Evolutionary conservation across 2,797 vertebrate species (phyloP).

Genomic region (Anas capensis): DNA sequence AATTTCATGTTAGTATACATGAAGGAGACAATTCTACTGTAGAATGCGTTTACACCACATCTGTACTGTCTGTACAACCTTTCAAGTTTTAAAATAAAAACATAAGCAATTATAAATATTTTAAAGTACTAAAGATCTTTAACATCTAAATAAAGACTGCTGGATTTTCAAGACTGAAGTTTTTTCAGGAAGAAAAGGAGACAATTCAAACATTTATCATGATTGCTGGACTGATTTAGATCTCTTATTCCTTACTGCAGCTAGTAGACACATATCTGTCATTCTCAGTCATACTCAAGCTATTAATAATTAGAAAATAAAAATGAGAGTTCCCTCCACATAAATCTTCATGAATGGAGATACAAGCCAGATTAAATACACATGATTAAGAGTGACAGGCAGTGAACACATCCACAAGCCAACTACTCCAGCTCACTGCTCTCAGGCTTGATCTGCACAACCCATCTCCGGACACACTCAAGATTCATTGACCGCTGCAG

Average conservation of each 20-base stretch:
- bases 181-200: neutral
- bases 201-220: neutral
- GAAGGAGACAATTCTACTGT: neutral
- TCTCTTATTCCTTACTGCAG: neutral
- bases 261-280: neutral
- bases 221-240: neutral
- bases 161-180: constrained; percentile 5
- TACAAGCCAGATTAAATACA: neutral
- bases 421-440: neutral
- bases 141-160: neutral
- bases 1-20: neutral
- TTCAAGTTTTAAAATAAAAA: neutral
- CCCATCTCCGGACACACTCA: neutral
- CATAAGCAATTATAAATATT: neutral
- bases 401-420: neutral
- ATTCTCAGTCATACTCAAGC: neutral
- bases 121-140: neutral
- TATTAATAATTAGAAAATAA: neutral
- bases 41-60: neutral
- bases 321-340: neutral
- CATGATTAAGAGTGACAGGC: neutral
- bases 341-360: neutral
- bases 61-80: neutral
- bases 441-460: neutral
- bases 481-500: neutral